Conservation (phyloP, 2,797 vertebrate genomes). For the Neosilurus mollespiculum region DNA sequence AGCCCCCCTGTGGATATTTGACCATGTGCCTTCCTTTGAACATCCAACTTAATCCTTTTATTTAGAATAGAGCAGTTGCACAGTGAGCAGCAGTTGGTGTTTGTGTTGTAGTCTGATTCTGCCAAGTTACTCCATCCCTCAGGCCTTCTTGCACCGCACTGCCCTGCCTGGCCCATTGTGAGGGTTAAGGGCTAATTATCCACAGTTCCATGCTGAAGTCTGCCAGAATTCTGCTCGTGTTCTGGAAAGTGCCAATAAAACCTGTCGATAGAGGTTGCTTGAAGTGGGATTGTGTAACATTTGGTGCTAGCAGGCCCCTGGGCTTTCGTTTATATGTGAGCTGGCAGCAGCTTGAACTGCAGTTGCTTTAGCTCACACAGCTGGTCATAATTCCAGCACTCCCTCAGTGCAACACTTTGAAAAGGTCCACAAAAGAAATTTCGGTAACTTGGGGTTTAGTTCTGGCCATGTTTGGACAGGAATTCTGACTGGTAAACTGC, state of each 20-base stretch:
- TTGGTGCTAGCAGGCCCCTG: conserved; percentile 5
- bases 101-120: conserved; percentile 45
- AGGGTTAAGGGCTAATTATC: conserved; percentile 53
- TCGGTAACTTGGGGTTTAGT: not conserved
- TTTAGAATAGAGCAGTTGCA: conserved; percentile 62
- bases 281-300: conserved; percentile 67
- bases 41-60: conserved; percentile 73
- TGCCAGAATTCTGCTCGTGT: conserved; percentile 54
- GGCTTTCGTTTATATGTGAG: conserved; percentile 18
- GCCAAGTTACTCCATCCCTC: conserved; percentile 41
- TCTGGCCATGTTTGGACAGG: not conserved
- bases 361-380: not conserved
- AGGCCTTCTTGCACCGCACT: conserved; percentile 43
- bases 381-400: not conserved
- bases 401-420: not conserved
- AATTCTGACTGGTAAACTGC: not conserved
- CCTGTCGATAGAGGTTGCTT: conserved; percentile 42
- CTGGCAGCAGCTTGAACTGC: conserved; percentile 18
- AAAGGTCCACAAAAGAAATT: not conserved
- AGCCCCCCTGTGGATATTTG: conserved; percentile 61
- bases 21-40: conserved; percentile 74
- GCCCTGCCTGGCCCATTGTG: conserved; percentile 26
- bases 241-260: conserved; percentile 54
- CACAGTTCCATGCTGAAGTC: conserved; percentile 49
- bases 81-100: conserved; percentile 49